Evolutionary conservation across 2,888 invertebrate genomes (phyloP).

Genomic region (Acanthosepion lycidas): DNA sequence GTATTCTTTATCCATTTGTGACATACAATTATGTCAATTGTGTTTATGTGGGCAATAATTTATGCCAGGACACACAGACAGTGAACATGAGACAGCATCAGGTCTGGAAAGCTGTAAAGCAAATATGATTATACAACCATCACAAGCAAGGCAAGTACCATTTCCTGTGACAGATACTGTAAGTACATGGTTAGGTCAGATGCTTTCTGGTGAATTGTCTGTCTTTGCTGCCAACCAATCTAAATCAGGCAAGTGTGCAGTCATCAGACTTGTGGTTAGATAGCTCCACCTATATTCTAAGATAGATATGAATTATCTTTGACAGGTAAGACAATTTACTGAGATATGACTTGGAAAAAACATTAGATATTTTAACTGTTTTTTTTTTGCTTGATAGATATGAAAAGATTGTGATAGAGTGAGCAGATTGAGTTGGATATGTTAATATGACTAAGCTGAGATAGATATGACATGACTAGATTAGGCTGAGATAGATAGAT

Average conservation of each 20-base stretch:
- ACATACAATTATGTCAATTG: not conserved
- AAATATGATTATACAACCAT: constrained; percentile 18
- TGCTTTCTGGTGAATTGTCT: constrained; percentile 16
- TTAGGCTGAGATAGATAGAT: no score
- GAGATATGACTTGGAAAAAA: not conserved
- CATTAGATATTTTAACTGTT: not conserved
- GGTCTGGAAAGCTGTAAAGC: not conserved
- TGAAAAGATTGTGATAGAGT: not conserved
- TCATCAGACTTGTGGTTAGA: not conserved
- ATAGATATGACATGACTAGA: no score
- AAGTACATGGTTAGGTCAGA: not conserved
- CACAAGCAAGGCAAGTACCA: not conserved
- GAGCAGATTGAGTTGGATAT: no score
- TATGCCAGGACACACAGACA: not conserved
- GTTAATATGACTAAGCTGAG: no score
- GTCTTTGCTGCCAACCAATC: not conserved
- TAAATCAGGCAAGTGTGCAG: not conserved
- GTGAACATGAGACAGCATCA: not conserved
- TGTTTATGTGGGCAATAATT: constrained; percentile 21
- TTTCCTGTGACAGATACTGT: not conserved
- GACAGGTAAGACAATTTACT: not conserved
- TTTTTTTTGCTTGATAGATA: not conserved
- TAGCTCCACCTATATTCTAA: not conserved
- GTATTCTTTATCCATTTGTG: not conserved
- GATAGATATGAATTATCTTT: not conserved